Evolutionary conservation across 2,797 vertebrate species (phyloP).

Genomic region (Crenichthys baileyi): DNA sequence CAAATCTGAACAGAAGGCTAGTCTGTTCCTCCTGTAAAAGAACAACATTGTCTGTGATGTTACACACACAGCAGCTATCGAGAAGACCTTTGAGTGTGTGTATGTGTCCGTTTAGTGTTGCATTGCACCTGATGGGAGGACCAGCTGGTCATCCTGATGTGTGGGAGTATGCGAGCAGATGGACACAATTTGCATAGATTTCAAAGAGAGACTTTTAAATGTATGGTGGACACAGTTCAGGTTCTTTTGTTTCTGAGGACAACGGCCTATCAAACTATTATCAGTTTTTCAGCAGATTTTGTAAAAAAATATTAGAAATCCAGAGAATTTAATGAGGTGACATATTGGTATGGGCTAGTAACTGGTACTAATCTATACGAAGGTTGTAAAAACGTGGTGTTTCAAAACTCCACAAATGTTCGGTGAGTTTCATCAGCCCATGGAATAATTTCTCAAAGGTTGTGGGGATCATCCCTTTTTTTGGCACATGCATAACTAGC

Average conservation of each 20-base stretch:
- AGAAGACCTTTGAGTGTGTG: constrained; percentile 29
- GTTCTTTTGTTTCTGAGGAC: neutral
- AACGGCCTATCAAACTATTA: constrained; percentile 7
- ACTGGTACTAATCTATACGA: neutral
- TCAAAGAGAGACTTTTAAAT: constrained; percentile 50
- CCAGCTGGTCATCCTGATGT: constrained; percentile 70
- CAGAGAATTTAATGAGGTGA: neutral
- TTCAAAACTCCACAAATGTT: neutral
- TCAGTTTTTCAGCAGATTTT: constrained; percentile 10
- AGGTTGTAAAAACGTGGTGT: neutral
- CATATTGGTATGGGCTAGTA: too few species aligned
- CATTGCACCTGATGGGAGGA: constrained; percentile 33
- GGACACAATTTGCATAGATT: constrained; percentile 43
- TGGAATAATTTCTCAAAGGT: neutral
- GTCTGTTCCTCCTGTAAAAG: constrained; percentile 53
- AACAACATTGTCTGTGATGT: constrained; percentile 64
- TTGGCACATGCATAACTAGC: neutral
- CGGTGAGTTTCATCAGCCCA: too few species aligned
- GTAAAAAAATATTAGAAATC: constrained; percentile 22
- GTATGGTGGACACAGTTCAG: neutral
- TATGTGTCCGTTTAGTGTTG: constrained; percentile 4
- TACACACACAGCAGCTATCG: constrained; percentile 60
- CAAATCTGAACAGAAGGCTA: constrained; percentile 61
- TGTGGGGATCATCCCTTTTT: neutral
- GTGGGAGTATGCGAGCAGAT: constrained; percentile 61